A percentile compares a stretch with the other conserved stretches of the same genome.
phyloP scores from a whole-genome alignment of 1,140 invertebrate genomes.

The Calliphora vicina region DNA sequence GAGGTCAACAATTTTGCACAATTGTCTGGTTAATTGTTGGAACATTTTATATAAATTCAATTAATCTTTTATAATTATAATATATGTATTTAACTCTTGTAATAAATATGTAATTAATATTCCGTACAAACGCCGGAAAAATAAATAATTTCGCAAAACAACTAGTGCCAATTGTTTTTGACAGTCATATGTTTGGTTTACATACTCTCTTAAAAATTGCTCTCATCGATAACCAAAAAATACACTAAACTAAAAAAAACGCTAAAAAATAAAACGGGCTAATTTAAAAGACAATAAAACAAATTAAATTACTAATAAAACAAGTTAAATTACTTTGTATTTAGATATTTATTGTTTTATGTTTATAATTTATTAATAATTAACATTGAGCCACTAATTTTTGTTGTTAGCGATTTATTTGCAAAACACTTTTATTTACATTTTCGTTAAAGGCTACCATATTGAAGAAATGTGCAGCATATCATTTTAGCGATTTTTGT shows the following conservation, averaged over 20 bases:
- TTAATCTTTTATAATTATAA: background rate
- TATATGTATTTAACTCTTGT: too few relatives aligned
- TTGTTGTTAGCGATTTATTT: too few relatives aligned
- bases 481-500: background rate
- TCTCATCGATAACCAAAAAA: background rate
- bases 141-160: background rate
- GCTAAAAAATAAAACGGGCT: too few relatives aligned
- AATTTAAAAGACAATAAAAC: too few relatives aligned
- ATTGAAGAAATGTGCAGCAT: too few relatives aligned
- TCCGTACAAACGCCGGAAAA: background rate
- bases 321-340: too few relatives aligned
- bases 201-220: background rate
- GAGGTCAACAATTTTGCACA: background rate
- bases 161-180: background rate
- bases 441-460: background rate
- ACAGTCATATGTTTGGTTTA: background rate
- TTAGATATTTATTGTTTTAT: too few relatives aligned
- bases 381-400: too few relatives aligned
- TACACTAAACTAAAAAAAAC: too few relatives aligned
- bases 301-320: too few relatives aligned
- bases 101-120: background rate
- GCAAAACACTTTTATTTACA: too few relatives aligned
- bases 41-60: background rate
- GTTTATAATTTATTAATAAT: too few relatives aligned
- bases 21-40: constrained; percentile 11